Evolutionary conservation across 1,140 invertebrate genomes (phyloP).

Genomic region (Dendrolimus punctatus): DNA sequence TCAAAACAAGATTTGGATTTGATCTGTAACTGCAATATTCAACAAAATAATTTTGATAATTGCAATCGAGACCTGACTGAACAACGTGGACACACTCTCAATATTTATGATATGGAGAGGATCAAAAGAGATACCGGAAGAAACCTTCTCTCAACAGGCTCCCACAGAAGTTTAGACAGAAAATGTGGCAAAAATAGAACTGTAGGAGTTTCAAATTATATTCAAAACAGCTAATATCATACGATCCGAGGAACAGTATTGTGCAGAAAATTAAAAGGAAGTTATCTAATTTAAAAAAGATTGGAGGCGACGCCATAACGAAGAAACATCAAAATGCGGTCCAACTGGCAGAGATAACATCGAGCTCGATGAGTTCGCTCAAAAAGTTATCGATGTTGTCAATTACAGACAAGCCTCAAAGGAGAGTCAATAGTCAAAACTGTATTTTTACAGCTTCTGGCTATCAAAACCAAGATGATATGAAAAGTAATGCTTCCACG

Average conservation of each 20-base stretch:
- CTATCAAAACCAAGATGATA: slow-evolving; percentile 45
- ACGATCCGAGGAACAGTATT: slow-evolving; percentile 60
- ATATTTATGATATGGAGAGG: slow-evolving; percentile 59
- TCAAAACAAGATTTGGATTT: slow-evolving; percentile 58
- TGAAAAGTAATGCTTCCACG: slow-evolving; percentile 45
- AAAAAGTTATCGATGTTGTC: slow-evolving; percentile 62
- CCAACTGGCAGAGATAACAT: slow-evolving; percentile 60
- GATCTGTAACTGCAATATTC: slow-evolving; percentile 63
- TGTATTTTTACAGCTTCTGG: slow-evolving; percentile 57
- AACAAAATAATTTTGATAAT: slow-evolving; percentile 57
- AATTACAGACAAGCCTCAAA: slow-evolving; percentile 54
- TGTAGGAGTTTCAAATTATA: slow-evolving; percentile 61
- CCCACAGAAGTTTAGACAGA: slow-evolving; percentile 66
- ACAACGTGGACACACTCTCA: slow-evolving; percentile 50
- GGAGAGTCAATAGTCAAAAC: slow-evolving; percentile 56
- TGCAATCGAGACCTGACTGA: slow-evolving; percentile 42
- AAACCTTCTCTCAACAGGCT: slow-evolving; percentile 38
- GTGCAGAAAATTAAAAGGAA: slow-evolving; percentile 70
- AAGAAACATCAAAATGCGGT: slow-evolving; percentile 63
- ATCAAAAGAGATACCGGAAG: slow-evolving; percentile 51
- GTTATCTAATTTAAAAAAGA: slow-evolving; percentile 66
- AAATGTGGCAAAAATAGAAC: slow-evolving; percentile 65
- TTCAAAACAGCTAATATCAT: slow-evolving; percentile 66
- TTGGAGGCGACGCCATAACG: slow-evolving; percentile 56
- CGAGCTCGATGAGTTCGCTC: slow-evolving; percentile 50